Conservation (phyloP, 1,140 invertebrate genomes). For the Scaptodrosophila lebanonensis region DNA sequence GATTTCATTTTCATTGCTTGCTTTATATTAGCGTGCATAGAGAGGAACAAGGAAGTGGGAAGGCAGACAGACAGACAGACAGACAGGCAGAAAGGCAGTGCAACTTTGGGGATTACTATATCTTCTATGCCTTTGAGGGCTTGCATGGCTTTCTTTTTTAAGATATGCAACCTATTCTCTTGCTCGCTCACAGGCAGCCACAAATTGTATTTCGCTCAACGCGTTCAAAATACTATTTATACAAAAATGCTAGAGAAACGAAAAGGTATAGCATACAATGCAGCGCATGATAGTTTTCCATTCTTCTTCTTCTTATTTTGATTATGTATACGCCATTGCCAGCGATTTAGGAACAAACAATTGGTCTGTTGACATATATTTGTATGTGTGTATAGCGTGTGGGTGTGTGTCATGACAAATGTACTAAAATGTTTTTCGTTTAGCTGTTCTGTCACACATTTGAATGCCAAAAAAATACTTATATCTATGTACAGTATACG, state of each 20-base stretch:
- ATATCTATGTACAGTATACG: neutral
- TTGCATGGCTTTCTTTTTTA: conserved; percentile 43
- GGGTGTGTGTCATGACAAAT: conserved; percentile 61
- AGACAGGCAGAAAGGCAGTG: neutral
- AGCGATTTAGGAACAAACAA: conserved; percentile 68
- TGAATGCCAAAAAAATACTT: too few species aligned
- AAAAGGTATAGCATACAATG: conserved; percentile 5
- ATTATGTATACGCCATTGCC: conserved; percentile 50
- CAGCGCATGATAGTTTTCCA: conserved; percentile 11
- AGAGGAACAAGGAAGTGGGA: conserved; percentile 34
- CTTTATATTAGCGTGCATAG: conserved; percentile 64
- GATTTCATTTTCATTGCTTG: conserved; percentile 70
- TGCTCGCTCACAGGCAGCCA: conserved; percentile 23
- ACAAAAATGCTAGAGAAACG: conserved; percentile 58
- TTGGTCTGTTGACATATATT: conserved; percentile 68
- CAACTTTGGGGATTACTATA: conserved; percentile 54
- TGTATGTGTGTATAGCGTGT: conserved; percentile 22
- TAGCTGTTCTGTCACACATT: conserved; percentile 35
- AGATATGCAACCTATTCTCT: conserved; percentile 16
- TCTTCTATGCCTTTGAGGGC: conserved; percentile 65
- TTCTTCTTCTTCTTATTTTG: conserved; percentile 24
- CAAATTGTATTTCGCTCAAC: conserved; percentile 70
- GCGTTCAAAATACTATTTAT: conserved; percentile 60
- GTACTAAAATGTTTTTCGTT: conserved; percentile 71
- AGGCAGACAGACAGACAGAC: too few species aligned